These are phyloP conservation scores for Protobothrops mucrosquamatus DNA, from an alignment of 2,113 vertebrate species.

Conservation along the genomic window DNA sequence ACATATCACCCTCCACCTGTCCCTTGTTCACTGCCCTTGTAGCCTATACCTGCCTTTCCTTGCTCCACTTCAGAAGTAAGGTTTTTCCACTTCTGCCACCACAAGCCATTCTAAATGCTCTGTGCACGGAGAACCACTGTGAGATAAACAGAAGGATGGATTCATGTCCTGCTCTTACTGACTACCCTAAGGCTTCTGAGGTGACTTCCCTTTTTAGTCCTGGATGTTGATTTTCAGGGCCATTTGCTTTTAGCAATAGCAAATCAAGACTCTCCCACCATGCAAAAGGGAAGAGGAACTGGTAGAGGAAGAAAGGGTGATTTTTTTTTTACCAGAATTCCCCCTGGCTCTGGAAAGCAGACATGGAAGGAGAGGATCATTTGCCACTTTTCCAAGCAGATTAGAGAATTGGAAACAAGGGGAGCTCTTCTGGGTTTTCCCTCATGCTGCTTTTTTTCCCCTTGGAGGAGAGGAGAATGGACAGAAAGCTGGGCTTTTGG, in stretches of 20 bases:
- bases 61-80: not conserved
- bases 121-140: not conserved
- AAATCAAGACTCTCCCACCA: not conserved
- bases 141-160: not conserved
- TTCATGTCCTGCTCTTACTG: not conserved
- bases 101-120: not conserved
- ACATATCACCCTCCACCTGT: not conserved
- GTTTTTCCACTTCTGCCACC: not conserved
- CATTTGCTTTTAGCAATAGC: not conserved
- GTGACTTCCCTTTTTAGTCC: not conserved
- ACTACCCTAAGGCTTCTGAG: not conserved
- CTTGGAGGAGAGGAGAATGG: not conserved
- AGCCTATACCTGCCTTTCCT: not conserved
- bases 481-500: not conserved
- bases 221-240: not conserved
- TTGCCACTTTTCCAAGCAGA: not conserved
- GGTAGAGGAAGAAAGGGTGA: not conserved
- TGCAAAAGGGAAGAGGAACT: not conserved
- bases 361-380: not conserved
- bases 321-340: not conserved
- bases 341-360: not conserved
- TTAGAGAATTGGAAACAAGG: not conserved
- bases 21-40: not conserved
- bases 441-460: not conserved
- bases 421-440: not conserved